These are phyloP conservation scores for Rotaria magnacalcarata DNA, from an alignment of 2,888 invertebrate species.

Conservation along the genomic window DNA sequence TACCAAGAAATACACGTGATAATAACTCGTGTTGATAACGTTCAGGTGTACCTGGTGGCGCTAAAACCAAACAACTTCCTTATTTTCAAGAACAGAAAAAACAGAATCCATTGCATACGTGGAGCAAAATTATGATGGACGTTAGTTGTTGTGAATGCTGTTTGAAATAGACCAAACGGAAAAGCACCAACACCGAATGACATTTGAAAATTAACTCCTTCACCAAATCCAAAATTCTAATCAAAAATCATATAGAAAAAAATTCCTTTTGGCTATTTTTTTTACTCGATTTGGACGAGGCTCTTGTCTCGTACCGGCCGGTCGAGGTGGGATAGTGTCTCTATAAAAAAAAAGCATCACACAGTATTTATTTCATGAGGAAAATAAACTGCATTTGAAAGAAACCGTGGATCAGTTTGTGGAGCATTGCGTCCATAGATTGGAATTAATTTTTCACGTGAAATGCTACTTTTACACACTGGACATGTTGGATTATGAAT, in stretches of 20 bases:
- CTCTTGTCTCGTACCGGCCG: slow-evolving; percentile 85
- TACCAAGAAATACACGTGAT: slow-evolving; percentile 41
- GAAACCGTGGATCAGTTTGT: slow-evolving; percentile 12
- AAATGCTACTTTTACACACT: slow-evolving; percentile 95
- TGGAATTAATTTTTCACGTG: slow-evolving; percentile 93
- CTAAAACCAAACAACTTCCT: slow-evolving; percentile 59
- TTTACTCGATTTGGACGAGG: slow-evolving; percentile 69
- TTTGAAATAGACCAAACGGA: slow-evolving; percentile 92
- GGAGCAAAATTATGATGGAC: slow-evolving; percentile 72
- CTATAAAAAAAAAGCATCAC: slow-evolving; percentile 63
- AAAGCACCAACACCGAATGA: slow-evolving; percentile 97
- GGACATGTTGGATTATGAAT: slow-evolving; percentile 83
- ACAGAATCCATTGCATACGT: slow-evolving; percentile 51
- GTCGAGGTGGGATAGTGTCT: slow-evolving; percentile 72
- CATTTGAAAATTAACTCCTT: slow-evolving; percentile 76
- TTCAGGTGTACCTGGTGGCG: slow-evolving; percentile 76
- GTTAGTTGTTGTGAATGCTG: slow-evolving; percentile 81
- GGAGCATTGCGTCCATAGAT: slow-evolving; percentile 76
- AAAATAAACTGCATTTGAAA: slow-evolving; percentile 58
- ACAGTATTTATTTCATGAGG: background rate
- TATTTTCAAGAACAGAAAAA: background rate
- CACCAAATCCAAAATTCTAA: slow-evolving; percentile 70
- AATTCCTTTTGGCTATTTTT: background rate
- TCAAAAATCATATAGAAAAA: slow-evolving; percentile 47
- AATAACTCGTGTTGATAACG: slow-evolving; percentile 81